phyloP scores from a whole-genome alignment of 1,140 invertebrate species.

The Euborellia annulipes region DNA sequence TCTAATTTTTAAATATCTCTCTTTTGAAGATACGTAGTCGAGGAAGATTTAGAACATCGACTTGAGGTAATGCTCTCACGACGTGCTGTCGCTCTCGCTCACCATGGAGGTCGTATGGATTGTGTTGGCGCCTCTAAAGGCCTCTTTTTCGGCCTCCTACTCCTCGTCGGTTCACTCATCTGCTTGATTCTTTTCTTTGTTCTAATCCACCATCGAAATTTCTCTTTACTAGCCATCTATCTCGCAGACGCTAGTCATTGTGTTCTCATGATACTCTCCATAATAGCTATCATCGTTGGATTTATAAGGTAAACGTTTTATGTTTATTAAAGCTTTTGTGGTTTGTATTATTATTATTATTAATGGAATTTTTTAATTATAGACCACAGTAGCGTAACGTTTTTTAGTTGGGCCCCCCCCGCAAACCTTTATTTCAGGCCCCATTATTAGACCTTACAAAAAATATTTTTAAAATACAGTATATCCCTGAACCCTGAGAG shows the following conservation, averaged over 20 bases:
- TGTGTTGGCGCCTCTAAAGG: slow-evolving; percentile 86
- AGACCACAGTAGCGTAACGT: no score
- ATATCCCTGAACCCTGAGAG: no score
- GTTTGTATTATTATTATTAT: no score
- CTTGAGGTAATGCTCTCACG: slow-evolving; percentile 68
- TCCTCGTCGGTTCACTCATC: slow-evolving; percentile 79
- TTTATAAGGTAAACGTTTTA: slow-evolving; percentile 52
- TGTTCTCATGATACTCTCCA: slow-evolving; percentile 68
- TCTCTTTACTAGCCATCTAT: slow-evolving; percentile 70
- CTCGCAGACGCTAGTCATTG: slow-evolving; percentile 81
- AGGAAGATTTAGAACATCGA: slow-evolving; percentile 70
- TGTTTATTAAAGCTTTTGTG: slow-evolving; percentile 3
- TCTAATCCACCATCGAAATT: slow-evolving; percentile 62
- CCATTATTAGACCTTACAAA: no score
- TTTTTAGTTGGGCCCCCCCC: no score
- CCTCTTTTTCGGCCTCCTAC: slow-evolving; percentile 80
- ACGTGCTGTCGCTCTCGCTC: slow-evolving; percentile 61
- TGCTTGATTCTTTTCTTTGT: slow-evolving; percentile 91
- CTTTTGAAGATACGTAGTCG: slow-evolving; percentile 46
- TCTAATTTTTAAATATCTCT: no score
- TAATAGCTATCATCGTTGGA: slow-evolving; percentile 76
- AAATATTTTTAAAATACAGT: no score
- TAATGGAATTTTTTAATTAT: no score
- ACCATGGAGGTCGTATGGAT: slow-evolving; percentile 64
- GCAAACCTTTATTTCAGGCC: no score